Conservation (phyloP, 2,797 vertebrate species). For the Champsocephalus gunnari region DNA sequence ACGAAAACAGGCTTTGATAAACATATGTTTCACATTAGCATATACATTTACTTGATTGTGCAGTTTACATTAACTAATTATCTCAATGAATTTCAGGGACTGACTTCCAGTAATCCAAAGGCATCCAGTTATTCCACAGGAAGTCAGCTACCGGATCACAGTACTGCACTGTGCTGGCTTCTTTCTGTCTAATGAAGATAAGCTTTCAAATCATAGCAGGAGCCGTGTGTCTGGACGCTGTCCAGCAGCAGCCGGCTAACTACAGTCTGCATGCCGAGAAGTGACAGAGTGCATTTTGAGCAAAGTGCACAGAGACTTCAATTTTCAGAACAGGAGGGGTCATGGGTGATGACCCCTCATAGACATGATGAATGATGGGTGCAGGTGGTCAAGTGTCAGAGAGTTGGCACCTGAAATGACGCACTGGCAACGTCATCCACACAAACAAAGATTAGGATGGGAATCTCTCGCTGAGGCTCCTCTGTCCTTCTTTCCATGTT, state of each 20-base stretch:
- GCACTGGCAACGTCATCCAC: slow-evolving; percentile 32
- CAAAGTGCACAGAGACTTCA: slow-evolving; percentile 48
- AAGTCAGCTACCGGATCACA: slow-evolving; percentile 59
- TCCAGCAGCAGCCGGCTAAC: slow-evolving; percentile 64
- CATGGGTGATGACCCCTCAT: slow-evolving; percentile 39
- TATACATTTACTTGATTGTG: slow-evolving; percentile 14
- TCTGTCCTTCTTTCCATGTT: slow-evolving; percentile 40
- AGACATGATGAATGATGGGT: slow-evolving; percentile 56
- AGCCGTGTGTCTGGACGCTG: slow-evolving; percentile 62
- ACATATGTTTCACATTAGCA: slow-evolving; percentile 5
- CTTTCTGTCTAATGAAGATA: slow-evolving; percentile 74
- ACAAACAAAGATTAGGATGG: slow-evolving; percentile 35
- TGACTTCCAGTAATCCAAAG: slow-evolving; percentile 47
- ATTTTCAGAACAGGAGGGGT: slow-evolving; percentile 48
- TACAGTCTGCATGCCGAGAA: slow-evolving; percentile 61
- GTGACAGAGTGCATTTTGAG: slow-evolving; percentile 65
- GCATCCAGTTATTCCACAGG: slow-evolving; percentile 45
- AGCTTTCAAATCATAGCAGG: slow-evolving; percentile 71
- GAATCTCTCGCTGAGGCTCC: slow-evolving; percentile 30
- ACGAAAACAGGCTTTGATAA: slow-evolving; percentile 21
- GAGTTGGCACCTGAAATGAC: slow-evolving; percentile 64
- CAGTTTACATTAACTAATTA: slow-evolving; percentile 38
- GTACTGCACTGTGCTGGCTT: slow-evolving; percentile 59
- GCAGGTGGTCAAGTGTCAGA: slow-evolving; percentile 64
- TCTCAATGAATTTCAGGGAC: neutral